Conservation (phyloP, 2,797 vertebrate species). For the Limosa lapponica region DNA sequence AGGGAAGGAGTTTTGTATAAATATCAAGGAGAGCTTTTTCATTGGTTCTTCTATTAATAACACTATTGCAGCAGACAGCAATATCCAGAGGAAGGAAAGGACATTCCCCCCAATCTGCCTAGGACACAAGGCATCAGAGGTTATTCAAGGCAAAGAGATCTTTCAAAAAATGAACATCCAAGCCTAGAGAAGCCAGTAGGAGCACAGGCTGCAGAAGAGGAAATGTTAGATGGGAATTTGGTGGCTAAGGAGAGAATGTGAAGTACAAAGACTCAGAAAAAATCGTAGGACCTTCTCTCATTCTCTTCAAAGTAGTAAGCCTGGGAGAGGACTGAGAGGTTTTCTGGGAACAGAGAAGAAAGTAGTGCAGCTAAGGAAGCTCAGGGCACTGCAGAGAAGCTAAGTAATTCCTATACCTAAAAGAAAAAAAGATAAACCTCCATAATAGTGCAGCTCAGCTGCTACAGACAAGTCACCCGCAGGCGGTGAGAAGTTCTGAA, state of each 20-base stretch:
- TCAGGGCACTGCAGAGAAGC: neutral
- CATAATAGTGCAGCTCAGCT: neutral
- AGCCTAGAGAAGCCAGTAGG: neutral
- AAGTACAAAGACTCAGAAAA: neutral
- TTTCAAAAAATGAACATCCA: neutral
- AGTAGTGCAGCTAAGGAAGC: neutral
- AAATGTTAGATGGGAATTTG: neutral
- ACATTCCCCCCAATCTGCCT: neutral
- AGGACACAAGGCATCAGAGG: neutral
- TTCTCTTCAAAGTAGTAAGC: neutral
- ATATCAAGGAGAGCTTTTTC: conserved; percentile 1
- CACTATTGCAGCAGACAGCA: neutral
- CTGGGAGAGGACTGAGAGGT: neutral
- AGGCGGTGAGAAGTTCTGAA: neutral
- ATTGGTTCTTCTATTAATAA: neutral
- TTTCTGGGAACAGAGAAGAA: neutral
- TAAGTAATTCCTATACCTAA: neutral
- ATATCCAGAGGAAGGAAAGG: neutral
- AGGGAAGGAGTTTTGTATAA: neutral
- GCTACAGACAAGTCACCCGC: neutral
- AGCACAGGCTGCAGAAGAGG: neutral
- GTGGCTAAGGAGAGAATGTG: neutral
- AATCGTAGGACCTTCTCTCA: neutral
- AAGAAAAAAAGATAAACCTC: neutral
- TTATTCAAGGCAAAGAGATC: conserved; percentile 28